Evolutionary conservation across 1,140 invertebrate species (phyloP), one percentile per base, ranked within the genome.

Genomic region (Eurosta solidaginis): DNA sequence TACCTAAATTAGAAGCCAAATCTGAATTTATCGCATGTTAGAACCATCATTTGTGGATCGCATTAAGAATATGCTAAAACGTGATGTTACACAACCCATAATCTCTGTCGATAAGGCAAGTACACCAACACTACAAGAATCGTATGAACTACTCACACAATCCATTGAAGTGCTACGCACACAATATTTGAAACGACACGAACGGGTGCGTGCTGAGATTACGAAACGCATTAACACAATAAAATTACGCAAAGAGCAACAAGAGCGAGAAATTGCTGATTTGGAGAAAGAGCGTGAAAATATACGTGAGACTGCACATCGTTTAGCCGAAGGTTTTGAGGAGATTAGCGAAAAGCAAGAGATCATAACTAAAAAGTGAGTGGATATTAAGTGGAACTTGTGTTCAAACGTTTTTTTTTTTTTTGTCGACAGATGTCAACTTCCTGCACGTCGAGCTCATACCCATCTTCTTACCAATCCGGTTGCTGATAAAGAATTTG

Each of bases 71-170:
- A 88, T 95, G 20, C 83, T 97, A 36, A 92, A 92, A 78, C 90
- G 92, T 45, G 91, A 91, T 22, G 88, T 91, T 0, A 93, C 93
- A 10, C 94, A 95, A 83, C 96, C 96, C 0, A 91, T 96, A 77
- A 89, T 96, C 1, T 93, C 93, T 83, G 90, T 95, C 42, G 89
- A 91, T 74, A 88, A 89, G 12, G 86, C 88, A 9, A 87, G 90
- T 1, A 89, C 93, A 77, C 89, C 92, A 4, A 87, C 89, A 1
- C 89, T 92, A 10, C 91, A 93, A 80, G 93, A 96, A 85, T 92
- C 90, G 82, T 91, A 94, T 33, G 92, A 94, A 90, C 82, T 96
- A 10, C 85, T 96, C 0, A 92, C 91, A 77, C 90, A 92, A 78
- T 91, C 93, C 1, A 93, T 93, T 1, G 90, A 94, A 81, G 90